Evolutionary conservation across 1,140 invertebrate genomes (phyloP), one percentile per base, ranked within the genome.

Genomic region (Brachionus rubens): DNA sequence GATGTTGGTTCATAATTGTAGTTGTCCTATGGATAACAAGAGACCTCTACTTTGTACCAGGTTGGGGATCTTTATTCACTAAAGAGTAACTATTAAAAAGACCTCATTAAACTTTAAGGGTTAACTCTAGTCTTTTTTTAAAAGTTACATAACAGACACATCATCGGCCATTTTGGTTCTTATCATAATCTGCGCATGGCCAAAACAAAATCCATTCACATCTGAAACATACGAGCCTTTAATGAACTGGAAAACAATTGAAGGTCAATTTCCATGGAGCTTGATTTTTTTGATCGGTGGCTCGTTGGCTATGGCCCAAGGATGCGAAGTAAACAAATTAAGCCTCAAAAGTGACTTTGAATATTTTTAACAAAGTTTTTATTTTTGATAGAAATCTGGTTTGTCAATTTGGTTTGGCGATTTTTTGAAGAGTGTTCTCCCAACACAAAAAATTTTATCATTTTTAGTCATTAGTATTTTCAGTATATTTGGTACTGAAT

Each of bases 111-210:
- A 3, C 9, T 36, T 36, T 36, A 36, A 36, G 33, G 9, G 9
- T 5, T 16, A 48, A 48, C 16, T 48, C 0, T 3, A 12, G 14
- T 72, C 12, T 75, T 28, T n/a, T 16, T 24, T 33, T 77, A 80
- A 28, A 77, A 85, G 84, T 59, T 80, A 80, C 46, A 78, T 86
- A 0, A 81, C 82, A 5, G 92, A 94, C 80, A 91, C 91, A 0
- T 92, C 91, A 19, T 89, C 91, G 0, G 92, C 91, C 0, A 89
- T 92, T 78, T 88, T 90, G 50, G 87, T 93, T 1, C 90, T 91
- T 1, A 86, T 93, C 41, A 83, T 92, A 12, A 88, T 93, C 79
- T 94, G 93, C 81, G 82, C 92, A 14, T 83, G 93, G 28, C 92
- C 92, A 0, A 87, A 91, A 62, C 89, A 90, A 19, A 19, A 86